phyloP scores from a whole-genome alignment of 2,888 invertebrate species.

The Nycteola revayana region DNA sequence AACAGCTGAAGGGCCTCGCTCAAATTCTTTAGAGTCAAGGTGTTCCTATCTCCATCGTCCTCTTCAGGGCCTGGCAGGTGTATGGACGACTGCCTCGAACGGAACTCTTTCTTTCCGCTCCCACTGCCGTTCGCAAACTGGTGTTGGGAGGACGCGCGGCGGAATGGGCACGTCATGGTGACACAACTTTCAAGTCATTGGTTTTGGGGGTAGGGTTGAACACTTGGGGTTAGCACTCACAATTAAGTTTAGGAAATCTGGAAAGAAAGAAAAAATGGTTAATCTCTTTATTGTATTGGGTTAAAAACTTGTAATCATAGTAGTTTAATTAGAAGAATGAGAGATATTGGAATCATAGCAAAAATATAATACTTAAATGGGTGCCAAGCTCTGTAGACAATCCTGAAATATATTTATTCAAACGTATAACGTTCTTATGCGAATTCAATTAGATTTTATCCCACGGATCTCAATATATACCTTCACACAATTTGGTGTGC shows the following conservation, averaged over 20 bases:
- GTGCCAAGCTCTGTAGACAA: no score
- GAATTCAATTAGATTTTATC: no score
- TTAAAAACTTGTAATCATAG: no score
- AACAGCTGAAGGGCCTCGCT: constrained; percentile 90
- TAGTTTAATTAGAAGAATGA: no score
- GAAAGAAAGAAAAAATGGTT: constrained; percentile 9
- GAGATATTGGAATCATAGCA: no score
- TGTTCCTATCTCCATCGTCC: constrained; percentile 83
- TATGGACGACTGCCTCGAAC: constrained; percentile 84
- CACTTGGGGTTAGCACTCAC: constrained; percentile 12
- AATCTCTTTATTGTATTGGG: no score
- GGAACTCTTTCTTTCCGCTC: constrained; percentile 66
- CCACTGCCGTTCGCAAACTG: constrained; percentile 76
- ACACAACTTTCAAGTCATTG: constrained; percentile 25
- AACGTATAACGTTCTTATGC: no score
- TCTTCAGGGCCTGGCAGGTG: constrained; percentile 84
- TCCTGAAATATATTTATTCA: no score
- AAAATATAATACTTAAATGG: no score
- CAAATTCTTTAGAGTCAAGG: constrained; percentile 89
- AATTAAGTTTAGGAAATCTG: constrained; percentile 12
- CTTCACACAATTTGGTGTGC: no score
- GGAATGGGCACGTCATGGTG: constrained; percentile 81
- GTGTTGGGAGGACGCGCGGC: constrained; percentile 79
- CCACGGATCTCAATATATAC: no score
- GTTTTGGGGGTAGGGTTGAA: constrained; percentile 7